Evolutionary conservation across 2,888 invertebrate species (phyloP).

Genomic region (Salticus scenicus): DNA sequence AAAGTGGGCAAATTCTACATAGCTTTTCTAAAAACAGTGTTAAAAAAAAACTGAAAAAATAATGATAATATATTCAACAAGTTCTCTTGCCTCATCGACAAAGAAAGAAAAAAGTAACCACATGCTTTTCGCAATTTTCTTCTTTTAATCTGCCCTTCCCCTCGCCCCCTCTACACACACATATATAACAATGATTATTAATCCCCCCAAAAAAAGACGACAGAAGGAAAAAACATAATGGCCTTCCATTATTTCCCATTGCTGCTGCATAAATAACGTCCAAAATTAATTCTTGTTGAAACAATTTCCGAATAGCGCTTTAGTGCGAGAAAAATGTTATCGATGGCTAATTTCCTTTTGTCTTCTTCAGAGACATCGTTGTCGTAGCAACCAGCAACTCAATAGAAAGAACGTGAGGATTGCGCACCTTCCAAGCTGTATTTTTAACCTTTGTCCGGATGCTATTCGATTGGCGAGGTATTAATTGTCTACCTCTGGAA

Average conservation of each 20-base stretch:
- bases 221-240: slow-evolving; percentile 15
- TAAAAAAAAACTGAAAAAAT: no score
- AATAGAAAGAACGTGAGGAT: slow-evolving; percentile 25
- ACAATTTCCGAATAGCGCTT: slow-evolving; percentile 59
- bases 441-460: slow-evolving; percentile 59
- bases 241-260: slow-evolving; percentile 38
- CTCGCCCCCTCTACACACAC: no score
- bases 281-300: slow-evolving; percentile 64
- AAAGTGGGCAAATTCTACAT: no score
- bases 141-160: slow-evolving; percentile 23
- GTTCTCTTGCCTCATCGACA: background rate
- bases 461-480: slow-evolving; percentile 24
- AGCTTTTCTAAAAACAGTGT: no score
- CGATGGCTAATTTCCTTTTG: slow-evolving; percentile 66
- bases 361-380: slow-evolving; percentile 34
- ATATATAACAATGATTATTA: slow-evolving; percentile 60
- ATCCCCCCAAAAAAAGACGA: slow-evolving; percentile 13
- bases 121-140: slow-evolving; percentile 8
- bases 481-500: slow-evolving; percentile 53
- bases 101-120: slow-evolving; percentile 2
- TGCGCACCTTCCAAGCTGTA: slow-evolving; percentile 21
- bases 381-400: slow-evolving; percentile 42
- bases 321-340: slow-evolving; percentile 44
- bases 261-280: slow-evolving; percentile 46
- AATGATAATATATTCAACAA: background rate